Evolutionary conservation across 2,113 vertebrate species (phyloP).

Genomic region (Haliaeetus leucogaster): DNA sequence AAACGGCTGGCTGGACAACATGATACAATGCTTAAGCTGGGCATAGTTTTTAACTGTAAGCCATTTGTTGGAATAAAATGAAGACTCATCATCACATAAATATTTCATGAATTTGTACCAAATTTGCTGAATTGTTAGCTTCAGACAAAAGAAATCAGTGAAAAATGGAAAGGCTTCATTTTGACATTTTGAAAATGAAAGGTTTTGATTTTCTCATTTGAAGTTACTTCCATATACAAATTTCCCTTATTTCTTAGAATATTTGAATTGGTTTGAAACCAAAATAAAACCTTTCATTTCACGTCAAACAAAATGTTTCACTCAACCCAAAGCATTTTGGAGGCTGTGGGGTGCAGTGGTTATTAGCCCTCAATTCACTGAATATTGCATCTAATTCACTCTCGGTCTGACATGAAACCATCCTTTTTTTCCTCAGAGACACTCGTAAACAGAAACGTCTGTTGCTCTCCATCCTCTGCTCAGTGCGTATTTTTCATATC

Average conservation of each 20-base stretch:
- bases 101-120: constrained; percentile 54
- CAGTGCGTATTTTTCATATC: background rate
- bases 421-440: background rate
- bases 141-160: constrained; percentile 65
- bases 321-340: background rate
- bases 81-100: constrained; percentile 55
- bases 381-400: constrained; percentile 14
- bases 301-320: background rate
- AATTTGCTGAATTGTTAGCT: constrained; percentile 57
- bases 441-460: background rate
- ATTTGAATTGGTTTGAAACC: constrained; percentile 41
- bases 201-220: constrained; percentile 53
- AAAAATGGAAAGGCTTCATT: constrained; percentile 52
- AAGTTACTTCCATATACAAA: constrained; percentile 40
- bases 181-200: constrained; percentile 60
- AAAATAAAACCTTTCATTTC: constrained; percentile 42
- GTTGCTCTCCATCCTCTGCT: background rate
- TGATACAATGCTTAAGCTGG: background rate
- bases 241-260: constrained; percentile 28
- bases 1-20: background rate
- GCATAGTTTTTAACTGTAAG: background rate
- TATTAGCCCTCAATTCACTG: constrained; percentile 20
- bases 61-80: constrained; percentile 31
- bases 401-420: background rate
- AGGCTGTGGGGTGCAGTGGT: background rate